Base-by-base conservation (phyloP, 2,797 vertebrate species). In the Acomys russatus region DNA sequence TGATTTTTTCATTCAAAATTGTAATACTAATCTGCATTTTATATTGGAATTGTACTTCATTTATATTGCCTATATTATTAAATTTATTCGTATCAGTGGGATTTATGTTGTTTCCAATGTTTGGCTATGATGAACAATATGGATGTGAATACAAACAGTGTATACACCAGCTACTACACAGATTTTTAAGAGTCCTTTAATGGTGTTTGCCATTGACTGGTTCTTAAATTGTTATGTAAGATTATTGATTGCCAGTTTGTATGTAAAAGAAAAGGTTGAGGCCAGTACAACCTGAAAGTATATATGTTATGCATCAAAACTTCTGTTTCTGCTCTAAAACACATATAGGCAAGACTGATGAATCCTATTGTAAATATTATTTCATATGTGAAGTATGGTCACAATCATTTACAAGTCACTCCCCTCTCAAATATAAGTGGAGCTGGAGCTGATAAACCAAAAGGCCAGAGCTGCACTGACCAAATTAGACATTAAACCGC, bases 141-240 rank as follows among this genome's bases (percentile, higher is more conserved):
- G 77, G 44, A 88, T n/a, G 22, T 18, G 73, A 51, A 84, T 28
- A 88, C 3, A 44, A 77, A 84, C 5, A 89, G 44, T 56, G n/a
- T 54, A 44, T 20, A 28, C 11, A 23, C 20, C 38, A 33, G 38
- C 30, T 44, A 90, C 22, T 61, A 8, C 15, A 63, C 38, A 38
- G 14, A 56, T 30, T 2, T 56, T 1, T 49, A 71, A 25, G 23
- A 89, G 17, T 18, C 73, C 23, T 66, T 78, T 35, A 86, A 93
- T 77, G 9, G 74, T 51, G 76, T 4, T 5, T 71, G 22, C 25
- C 9, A 84, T 64, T 70, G 93, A n/a, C 51, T 97, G 51, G 12
- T 79, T 76, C n/a, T 82, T 76, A 79, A 51, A 74, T 56, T 59
- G 68, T 22, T 94, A 68, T 87, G 84, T 68, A 59, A 93, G 88